phyloP scores from a whole-genome alignment of 2,888 invertebrate species.

The Stenodema calcarata region DNA sequence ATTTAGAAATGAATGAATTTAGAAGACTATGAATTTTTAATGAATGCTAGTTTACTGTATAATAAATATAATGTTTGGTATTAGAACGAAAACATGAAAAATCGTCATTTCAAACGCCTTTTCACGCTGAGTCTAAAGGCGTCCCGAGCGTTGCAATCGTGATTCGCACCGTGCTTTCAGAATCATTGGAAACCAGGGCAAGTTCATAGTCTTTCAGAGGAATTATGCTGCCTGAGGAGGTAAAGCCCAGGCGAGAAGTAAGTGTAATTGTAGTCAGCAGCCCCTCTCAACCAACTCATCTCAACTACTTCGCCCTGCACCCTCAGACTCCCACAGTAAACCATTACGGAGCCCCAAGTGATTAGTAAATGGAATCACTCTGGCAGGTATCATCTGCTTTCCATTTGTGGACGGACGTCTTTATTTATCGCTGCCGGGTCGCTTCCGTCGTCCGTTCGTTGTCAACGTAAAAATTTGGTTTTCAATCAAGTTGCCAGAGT shows the following conservation, averaged over 20 bases:
- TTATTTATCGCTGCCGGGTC: background rate
- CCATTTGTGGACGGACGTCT: background rate
- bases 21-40: too few species aligned
- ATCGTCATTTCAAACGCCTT: too few species aligned
- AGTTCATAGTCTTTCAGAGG: background rate
- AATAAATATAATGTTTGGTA: too few species aligned
- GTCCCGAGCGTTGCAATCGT: too few species aligned
- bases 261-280: background rate
- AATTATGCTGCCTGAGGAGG: background rate
- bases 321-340: background rate
- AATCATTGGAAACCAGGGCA: background rate
- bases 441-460: too few species aligned
- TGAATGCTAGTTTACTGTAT: too few species aligned
- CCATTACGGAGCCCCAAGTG: background rate
- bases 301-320: background rate
- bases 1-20: too few species aligned
- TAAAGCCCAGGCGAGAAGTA: background rate
- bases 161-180: background rate
- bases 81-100: too few species aligned
- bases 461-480: too few species aligned
- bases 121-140: too few species aligned
- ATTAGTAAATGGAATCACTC: slow-evolving; percentile 2
- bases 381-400: background rate
- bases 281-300: background rate
- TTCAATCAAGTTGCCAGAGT: too few species aligned